A percentile compares a stretch with the other conserved stretches of the same genome.
Evolutionary conservation across 2,797 vertebrate species (phyloP).

Genomic region (Botia kubotai): DNA sequence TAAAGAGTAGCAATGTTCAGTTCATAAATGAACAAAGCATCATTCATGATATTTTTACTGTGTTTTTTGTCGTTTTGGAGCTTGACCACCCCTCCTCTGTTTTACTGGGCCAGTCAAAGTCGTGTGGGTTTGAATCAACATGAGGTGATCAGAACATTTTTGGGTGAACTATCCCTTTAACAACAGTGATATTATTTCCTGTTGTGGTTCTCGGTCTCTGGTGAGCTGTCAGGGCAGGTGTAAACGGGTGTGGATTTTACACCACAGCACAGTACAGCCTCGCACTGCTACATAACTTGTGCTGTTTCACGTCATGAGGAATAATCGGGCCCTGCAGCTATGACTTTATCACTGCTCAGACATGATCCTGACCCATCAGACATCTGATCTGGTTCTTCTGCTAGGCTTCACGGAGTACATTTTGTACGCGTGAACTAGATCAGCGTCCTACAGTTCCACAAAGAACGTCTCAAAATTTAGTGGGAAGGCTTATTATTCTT

Average conservation of each 20-base stretch:
- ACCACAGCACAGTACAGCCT: background rate
- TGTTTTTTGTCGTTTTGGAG: background rate
- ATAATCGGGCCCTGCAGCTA: constrained; percentile 55
- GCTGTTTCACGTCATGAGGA: constrained; percentile 48
- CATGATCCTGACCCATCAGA: constrained; percentile 17
- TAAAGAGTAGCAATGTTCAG: background rate
- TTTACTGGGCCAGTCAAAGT: background rate
- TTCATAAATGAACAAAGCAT: background rate
- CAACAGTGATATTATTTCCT: background rate
- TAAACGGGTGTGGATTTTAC: constrained; percentile 42
- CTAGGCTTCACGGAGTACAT: constrained; percentile 5
- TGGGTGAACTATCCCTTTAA: too few species aligned
- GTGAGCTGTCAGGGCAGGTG: constrained; percentile 26
- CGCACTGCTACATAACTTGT: constrained; percentile 15
- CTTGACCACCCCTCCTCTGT: background rate
- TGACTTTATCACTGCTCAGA: constrained; percentile 33
- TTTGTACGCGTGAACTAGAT: constrained; percentile 23
- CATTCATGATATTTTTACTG: background rate
- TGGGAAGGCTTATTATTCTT: background rate
- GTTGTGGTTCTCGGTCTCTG: background rate
- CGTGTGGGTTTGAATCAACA: background rate
- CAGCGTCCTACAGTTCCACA: background rate
- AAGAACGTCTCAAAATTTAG: background rate
- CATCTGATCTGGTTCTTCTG: constrained; percentile 6
- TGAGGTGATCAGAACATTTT: background rate